Evolutionary conservation across 2,113 vertebrate genomes (phyloP), one percentile per base, ranked within the genome.

Genomic region (Choloepus hoffmanni): DNA sequence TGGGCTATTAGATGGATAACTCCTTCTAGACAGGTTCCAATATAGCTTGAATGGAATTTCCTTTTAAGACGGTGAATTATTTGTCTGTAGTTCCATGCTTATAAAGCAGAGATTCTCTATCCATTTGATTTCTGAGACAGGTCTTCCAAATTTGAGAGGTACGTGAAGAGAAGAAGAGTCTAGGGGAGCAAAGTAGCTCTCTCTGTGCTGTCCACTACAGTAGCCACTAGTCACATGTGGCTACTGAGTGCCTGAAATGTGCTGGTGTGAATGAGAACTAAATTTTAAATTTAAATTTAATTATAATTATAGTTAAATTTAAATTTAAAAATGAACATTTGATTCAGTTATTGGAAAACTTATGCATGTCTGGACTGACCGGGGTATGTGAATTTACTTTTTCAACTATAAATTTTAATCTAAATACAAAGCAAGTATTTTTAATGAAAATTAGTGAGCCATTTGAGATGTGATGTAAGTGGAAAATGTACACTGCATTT

Each of bases 321-420:
- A 92, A 81, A 33, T 85, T 90, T 87, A 87, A 60, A 95, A 45
- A 81, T 26, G 28, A 33, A 84, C 14, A 62, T 33, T 77, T 58
- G 62, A 74, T 73, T 89, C 24, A 55, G 30, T 65, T 67, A 88
- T 11, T 73, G 45, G 55, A 58, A 79, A 82, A 48, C 19, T 45
- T 79, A 92, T 13, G 13, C 23, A 55, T 12, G 43, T 79, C 26
- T 94, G 55, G n/a, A 92, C 79, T 33, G 19, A 60, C 26, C 36
- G 43, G n/a, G 16, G 30, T 40, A 81, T 63, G 40, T 53, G 81
- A 88, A 89, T 36, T 58, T 30, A 89, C 19, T 60, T 89, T 79
- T 83, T 60, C n/a, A 89, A 85, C 40, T 89, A 10, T 62, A 45
- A 62, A 67, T 67, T 88, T 88, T 92, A 73, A 89, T 67, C 33